phyloP scores from a whole-genome alignment of 2,113 vertebrate species.

The Ramphastos sulfuratus region DNA sequence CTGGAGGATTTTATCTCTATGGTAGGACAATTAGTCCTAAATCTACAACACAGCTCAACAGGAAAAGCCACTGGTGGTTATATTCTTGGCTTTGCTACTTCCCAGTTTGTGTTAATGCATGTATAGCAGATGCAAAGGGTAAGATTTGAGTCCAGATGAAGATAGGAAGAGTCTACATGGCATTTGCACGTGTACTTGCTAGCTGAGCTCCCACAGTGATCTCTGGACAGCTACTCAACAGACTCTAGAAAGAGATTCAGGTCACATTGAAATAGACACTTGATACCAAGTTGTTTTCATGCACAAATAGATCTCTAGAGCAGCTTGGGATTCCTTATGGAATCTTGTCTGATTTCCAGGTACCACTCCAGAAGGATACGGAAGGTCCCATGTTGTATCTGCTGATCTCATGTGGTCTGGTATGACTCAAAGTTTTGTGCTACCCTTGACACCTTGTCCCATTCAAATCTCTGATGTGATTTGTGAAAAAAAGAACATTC shows the following conservation, averaged over 20 bases:
- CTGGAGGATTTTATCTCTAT: too few relatives aligned
- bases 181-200: not conserved
- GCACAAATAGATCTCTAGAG: not conserved
- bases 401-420: not conserved
- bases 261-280: not conserved
- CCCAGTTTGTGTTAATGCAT: not conserved
- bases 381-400: not conserved
- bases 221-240: not conserved
- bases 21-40: too few relatives aligned
- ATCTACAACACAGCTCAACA: not conserved
- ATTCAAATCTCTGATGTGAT: not conserved
- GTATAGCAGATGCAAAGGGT: not conserved
- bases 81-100: not conserved
- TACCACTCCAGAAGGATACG: not conserved
- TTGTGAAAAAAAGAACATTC: not conserved
- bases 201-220: not conserved
- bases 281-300: not conserved
- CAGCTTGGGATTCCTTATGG: not conserved
- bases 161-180: not conserved
- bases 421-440: not conserved
- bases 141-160: not conserved
- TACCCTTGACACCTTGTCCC: not conserved
- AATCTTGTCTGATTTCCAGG: not conserved
- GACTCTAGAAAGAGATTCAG: not conserved
- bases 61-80: not conserved